phyloP scores from a whole-genome alignment of 2,888 invertebrate species.

The Zaprionus lineosus region DNA sequence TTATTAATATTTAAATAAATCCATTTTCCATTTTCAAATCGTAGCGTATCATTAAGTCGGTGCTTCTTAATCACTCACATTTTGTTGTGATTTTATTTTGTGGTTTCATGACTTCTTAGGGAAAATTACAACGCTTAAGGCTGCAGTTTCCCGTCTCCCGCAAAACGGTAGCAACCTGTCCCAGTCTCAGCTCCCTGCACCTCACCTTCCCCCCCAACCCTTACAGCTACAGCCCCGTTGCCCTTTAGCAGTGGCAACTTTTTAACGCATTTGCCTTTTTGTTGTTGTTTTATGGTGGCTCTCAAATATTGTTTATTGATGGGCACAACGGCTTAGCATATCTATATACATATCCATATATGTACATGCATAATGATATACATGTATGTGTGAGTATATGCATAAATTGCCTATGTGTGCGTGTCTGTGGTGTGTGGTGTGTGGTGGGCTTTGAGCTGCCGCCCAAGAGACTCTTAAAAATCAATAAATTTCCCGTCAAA shows the following conservation, averaged over 20 bases:
- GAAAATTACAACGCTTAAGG: slow-evolving; percentile 62
- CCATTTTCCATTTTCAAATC: too few species aligned
- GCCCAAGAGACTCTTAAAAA: slow-evolving; percentile 67
- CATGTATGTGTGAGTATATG: slow-evolving; percentile 20
- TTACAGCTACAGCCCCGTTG: slow-evolving; percentile 12
- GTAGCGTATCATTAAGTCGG: too few species aligned
- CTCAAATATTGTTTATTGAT: slow-evolving; percentile 67
- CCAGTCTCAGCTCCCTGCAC: slow-evolving; percentile 8
- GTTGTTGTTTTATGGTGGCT: slow-evolving; percentile 53
- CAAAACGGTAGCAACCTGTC: slow-evolving; percentile 54
- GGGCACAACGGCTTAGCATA: slow-evolving; percentile 72
- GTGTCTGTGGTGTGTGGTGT: slow-evolving; percentile 2
- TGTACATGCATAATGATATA: slow-evolving; percentile 35
- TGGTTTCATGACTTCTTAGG: slow-evolving; percentile 32
- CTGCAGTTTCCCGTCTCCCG: slow-evolving; percentile 11
- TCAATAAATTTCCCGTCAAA: slow-evolving; percentile 71
- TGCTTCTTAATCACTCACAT: too few species aligned
- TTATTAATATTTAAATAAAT: too few species aligned
- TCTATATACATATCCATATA: slow-evolving; percentile 48
- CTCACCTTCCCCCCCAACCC: neutral
- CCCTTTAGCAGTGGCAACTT: slow-evolving; percentile 55
- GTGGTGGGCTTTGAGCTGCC: slow-evolving; percentile 46
- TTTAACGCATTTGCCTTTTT: slow-evolving; percentile 59
- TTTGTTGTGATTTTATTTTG: too few species aligned
- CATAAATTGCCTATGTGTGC: slow-evolving; percentile 30